A percentile compares a stretch with the other conserved stretches of the same genome.
Conservation (phyloP, 2,888 invertebrate genomes). For the Leistus spinibarbis region DNA sequence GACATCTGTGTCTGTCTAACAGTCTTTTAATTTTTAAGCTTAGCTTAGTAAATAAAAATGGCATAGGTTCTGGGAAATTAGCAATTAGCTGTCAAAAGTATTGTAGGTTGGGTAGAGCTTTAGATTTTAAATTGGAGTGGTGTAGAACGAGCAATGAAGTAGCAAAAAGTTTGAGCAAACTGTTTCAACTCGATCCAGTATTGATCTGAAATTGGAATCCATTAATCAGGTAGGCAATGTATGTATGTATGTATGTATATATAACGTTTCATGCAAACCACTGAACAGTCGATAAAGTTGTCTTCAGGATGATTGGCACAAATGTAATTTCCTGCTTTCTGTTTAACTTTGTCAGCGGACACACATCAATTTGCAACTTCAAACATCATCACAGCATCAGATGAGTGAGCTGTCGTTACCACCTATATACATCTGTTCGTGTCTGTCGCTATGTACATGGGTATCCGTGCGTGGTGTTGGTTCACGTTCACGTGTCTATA, state of each 20-base stretch:
- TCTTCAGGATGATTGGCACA: constrained; percentile 20
- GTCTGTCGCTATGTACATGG: background rate
- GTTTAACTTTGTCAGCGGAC: constrained; percentile 24
- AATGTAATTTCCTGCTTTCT: constrained; percentile 27
- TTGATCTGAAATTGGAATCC: background rate
- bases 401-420: background rate
- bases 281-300: background rate
- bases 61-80: too few species aligned
- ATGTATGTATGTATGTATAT: background rate
- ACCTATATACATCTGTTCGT: background rate
- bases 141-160: too few species aligned
- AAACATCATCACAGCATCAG: constrained; percentile 5
- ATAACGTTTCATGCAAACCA: background rate
- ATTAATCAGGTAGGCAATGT: background rate
- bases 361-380: constrained; percentile 13
- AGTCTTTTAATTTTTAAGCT: too few species aligned
- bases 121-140: too few species aligned
- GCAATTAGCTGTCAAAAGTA: too few species aligned
- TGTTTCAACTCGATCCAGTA: background rate
- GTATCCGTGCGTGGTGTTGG: background rate
- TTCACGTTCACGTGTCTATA: background rate
- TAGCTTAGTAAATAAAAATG: too few species aligned
- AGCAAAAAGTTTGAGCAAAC: background rate
- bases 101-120: too few species aligned
- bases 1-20: too few species aligned